Conservation (phyloP, 2,888 invertebrate species). For the Tortrix viridana region DNA sequence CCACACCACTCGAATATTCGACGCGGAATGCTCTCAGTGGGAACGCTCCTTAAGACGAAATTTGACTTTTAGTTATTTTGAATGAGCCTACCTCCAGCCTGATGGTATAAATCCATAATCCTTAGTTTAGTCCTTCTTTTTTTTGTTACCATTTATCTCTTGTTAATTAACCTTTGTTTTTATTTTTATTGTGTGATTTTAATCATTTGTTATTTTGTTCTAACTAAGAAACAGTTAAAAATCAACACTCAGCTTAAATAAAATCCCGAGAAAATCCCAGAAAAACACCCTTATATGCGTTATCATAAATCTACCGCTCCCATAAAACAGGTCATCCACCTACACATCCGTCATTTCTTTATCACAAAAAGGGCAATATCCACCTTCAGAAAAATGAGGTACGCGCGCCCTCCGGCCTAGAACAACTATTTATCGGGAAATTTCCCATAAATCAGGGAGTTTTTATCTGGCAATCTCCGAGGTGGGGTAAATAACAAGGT, state of each 20-base stretch:
- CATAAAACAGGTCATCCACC: constrained; percentile 37
- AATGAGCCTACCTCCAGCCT: too few species aligned
- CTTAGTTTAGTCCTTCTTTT: too few species aligned
- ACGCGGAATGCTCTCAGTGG: too few species aligned
- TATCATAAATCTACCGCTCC: constrained; percentile 37
- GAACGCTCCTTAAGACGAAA: too few species aligned
- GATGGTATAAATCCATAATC: too few species aligned
- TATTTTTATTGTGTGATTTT: too few species aligned
- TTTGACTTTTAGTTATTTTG: too few species aligned
- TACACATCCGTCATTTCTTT: constrained; percentile 45
- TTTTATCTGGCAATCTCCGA: constrained; percentile 38
- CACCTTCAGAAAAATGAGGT: constrained; percentile 42
- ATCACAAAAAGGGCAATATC: constrained; percentile 43
- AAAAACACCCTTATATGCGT: constrained; percentile 17
- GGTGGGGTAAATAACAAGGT: constrained; percentile 39
- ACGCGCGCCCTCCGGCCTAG: constrained; percentile 41
- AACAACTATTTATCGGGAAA: constrained; percentile 43
- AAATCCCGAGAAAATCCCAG: constrained; percentile 4
- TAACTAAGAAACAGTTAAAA: background rate
- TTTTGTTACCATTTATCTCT: too few species aligned
- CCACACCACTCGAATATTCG: too few species aligned
- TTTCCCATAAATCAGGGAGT: constrained; percentile 39
- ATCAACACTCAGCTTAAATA: constrained; percentile 8
- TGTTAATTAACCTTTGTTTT: too few species aligned
- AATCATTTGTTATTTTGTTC: too few species aligned